Base-by-base conservation (phyloP, 1,140 invertebrate species). In the Physella acuta region DNA sequence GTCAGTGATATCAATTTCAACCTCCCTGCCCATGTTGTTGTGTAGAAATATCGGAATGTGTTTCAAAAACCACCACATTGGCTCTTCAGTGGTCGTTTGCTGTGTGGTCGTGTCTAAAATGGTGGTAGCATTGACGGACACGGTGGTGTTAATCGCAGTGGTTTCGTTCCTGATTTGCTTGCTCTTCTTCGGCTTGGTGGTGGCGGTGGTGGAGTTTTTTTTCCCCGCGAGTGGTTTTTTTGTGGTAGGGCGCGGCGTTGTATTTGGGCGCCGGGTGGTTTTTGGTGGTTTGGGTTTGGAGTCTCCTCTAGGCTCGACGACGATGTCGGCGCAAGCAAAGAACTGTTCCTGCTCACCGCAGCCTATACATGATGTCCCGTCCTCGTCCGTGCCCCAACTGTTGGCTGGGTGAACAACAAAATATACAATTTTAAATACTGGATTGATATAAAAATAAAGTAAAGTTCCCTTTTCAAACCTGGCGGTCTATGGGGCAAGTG, bases 311-410 rank as follows among this genome's bases (percentile, higher is more conserved):
- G 76, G 68, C 17, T 44, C 28, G 30, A 92, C 90, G 8, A 84
- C 71, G 37, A 92, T 86, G 79, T 92, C 91, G 3, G 90, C 86
- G 75, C 91, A 92, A 55, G 87, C 87, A 68, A 88, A 83, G 77
- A 91, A 92, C 8, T 85, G 88, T 79, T 92, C 91, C 3, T 78
- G 74, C 2, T 79, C 75, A 1, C 85, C 86, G 71, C 84, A 86
- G 1, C 85, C 85, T 2, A 74, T 39, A 56, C 78, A 76, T 11
- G 69, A 71, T 14, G 31, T 44, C 1, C 79, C 77, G 52, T 75
- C 65, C 16, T 67, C 58, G 39, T 70, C 69, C 5, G 36, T 37
- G 14, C 73, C 77, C 69, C 73, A 78, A 31, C 71, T 78, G 56
- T 78, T 78, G 24, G 71, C 77, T 61, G 59, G 33, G 11, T 8